Evolutionary conservation across 2,113 vertebrate genomes (phyloP), one percentile per base, ranked within the genome.

Genomic region (Motacilla alba): DNA sequence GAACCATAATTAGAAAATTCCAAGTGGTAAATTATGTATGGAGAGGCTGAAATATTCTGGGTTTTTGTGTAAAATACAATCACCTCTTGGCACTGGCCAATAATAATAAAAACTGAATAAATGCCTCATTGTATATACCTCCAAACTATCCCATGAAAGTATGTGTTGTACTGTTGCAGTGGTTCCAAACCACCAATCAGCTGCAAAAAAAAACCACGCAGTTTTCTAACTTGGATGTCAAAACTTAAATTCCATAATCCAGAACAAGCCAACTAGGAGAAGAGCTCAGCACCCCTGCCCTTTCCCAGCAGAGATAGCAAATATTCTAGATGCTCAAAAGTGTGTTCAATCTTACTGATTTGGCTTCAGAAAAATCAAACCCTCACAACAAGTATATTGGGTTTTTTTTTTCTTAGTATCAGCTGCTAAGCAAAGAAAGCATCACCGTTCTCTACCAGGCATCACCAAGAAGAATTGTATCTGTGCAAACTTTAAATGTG

Each of bases 1-100:
- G 83, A 95, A 93, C 81, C 58, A 64, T 62, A 95, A 97, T 89
- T 93, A 84, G 46, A 30, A 82, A 78, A 96, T 95, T 95, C 91
- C 84, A 64, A 87, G 41, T 13, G n/a, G 80, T 58, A 94, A 96
- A 92, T 75, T 91, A 44, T 55, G 94, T 24, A 12, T 56, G 60
- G 83, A 94, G 60, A 84, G 12, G 39, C 64, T 60, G 52, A 95
- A 92, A 95, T 78, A 77, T 35, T 76, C 87, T 28, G 67, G 87
- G 89, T 39, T 95, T 60, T 85, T 74, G 59, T 94, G 49, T 50
- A 77, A 95, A 89, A 86, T 83, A 83, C 66, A 91, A 91, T 92
- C 59, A 79, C 58, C 41, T 89, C 93, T 89, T 87, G 11, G 11
- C 53, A 28, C 17, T 35, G 67, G 81, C 95, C 96, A 95, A 64